These are phyloP conservation scores for Luehdorfia chinensis DNA, from an alignment of 1,140 invertebrate genomes.

Conservation along the genomic window DNA sequence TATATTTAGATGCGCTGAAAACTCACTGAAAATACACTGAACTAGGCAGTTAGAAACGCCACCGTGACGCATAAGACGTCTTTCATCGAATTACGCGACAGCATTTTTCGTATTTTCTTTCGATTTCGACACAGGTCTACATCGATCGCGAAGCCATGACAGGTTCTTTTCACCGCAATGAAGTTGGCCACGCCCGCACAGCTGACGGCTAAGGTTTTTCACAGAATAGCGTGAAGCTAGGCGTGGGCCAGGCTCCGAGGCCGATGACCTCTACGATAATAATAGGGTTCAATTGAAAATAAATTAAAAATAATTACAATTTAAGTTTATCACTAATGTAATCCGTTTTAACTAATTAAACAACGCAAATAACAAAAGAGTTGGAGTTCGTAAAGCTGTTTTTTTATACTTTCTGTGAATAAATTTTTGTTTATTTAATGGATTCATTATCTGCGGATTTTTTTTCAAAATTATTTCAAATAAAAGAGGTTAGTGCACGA, in stretches of 20 bases:
- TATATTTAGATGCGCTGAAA: constrained; percentile 68
- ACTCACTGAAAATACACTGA: constrained; percentile 62
- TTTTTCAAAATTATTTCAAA: too few species aligned
- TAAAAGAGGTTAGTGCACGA: too few species aligned
- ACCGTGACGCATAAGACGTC: constrained; percentile 28
- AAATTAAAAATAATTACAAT: background rate
- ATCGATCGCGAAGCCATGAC: constrained; percentile 72
- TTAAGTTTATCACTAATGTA: background rate
- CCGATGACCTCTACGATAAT: constrained; percentile 40
- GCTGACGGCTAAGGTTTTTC: constrained; percentile 64
- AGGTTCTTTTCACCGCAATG: constrained; percentile 59
- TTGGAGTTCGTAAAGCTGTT: too few species aligned
- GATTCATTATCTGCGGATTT: too few species aligned
- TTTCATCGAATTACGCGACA: constrained; percentile 45
- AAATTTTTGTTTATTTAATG: too few species aligned
- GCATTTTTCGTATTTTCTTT: constrained; percentile 65
- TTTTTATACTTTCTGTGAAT: too few species aligned
- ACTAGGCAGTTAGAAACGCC: constrained; percentile 37
- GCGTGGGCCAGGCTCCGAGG: constrained; percentile 26
- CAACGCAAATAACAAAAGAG: too few species aligned
- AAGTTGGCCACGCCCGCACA: constrained; percentile 58
- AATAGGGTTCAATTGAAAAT: constrained; percentile 21
- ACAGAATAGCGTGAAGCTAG: constrained; percentile 50
- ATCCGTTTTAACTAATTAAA: too few species aligned
- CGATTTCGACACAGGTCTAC: constrained; percentile 54